Base-by-base conservation (phyloP, 2,113 vertebrate species). In the Willisornis vidua region DNA sequence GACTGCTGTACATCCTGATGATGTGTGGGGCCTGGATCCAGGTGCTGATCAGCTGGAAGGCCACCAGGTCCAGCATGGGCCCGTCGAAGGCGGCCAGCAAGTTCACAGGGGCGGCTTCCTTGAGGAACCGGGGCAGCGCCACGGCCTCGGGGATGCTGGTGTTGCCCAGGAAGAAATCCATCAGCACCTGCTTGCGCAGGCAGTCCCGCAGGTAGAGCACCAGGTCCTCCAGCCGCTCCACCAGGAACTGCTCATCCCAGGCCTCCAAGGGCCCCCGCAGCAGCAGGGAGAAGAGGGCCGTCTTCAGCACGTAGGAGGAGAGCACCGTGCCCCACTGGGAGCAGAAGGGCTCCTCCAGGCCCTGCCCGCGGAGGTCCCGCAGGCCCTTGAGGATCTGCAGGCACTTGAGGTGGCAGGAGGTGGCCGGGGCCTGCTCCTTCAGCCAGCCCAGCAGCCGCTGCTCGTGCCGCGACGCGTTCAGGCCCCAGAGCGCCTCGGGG, bases 351-450 rank as follows among this genome's bases (percentile, higher is more conserved):
- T 97, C 97, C 89, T 98, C 98, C 93, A 99, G 86, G 26, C 97
- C 93, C 13, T 97, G 98, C 45, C 95, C 85, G 2, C 98, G 97
- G 28, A 99, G 96, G 57, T 99, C 98, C 31, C 99, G 95, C 61
- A 99, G 88, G 28, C 98, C 98, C 94, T 99, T 99, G 35, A 98
- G 97, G 89, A 99, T 89, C 97, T 99, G 99, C 85, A 99, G 98
- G 87, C 98, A 98, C 95, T 98, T 99, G 74, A 99, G 98, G 97
- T 99, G 98, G 95, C 98, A 99, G 72, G 99, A 98, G 79, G 97
- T 93, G 25, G 97, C 94, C 4, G 98, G 98, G 2, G 98, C 96
- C 76, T 97, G 98, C 58, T 98, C 98, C 94, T 98, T 98, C 49
- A 98, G 96, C 98, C 98, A 99, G 68, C 96, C 61, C 91, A 99